Conservation (phyloP, 1,140 invertebrate genomes). For the Ruditapes philippinarum region DNA sequence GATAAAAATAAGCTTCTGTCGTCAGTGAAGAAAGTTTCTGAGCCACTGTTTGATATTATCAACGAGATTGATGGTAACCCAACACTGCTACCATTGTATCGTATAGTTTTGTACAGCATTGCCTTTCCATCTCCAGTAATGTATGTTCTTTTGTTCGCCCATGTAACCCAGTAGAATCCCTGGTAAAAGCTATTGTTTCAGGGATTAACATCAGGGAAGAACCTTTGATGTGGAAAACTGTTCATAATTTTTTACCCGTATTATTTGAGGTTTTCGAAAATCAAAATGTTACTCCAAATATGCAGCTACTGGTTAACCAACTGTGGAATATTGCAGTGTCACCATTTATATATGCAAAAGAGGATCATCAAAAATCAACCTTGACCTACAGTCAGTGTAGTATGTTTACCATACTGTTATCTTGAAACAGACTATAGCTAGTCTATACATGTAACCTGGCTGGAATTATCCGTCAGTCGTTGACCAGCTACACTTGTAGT, state of each 20-base stretch:
- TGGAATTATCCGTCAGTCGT: no score
- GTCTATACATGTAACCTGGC: no score
- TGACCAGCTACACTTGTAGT: no score
- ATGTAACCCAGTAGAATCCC: background rate
- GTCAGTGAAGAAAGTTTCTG: background rate
- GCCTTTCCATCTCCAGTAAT: background rate
- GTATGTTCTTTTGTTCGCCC: background rate
- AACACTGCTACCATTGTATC: background rate
- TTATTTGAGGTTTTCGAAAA: background rate
- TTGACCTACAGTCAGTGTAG: background rate
- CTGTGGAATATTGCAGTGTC: background rate
- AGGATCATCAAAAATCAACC: background rate
- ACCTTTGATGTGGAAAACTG: background rate
- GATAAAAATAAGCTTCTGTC: background rate
- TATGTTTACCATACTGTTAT: no score
- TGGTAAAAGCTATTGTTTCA: background rate
- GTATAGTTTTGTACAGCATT: background rate
- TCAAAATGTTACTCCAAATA: background rate
- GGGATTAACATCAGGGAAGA: background rate
- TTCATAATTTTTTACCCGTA: background rate
- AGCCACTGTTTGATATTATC: background rate
- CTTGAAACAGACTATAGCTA: no score
- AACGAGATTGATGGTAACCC: background rate
- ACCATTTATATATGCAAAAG: background rate
- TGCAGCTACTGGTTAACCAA: background rate